Base-by-base conservation (phyloP, 2,888 invertebrate genomes). In the Caenorhabditis sinica region DNA sequence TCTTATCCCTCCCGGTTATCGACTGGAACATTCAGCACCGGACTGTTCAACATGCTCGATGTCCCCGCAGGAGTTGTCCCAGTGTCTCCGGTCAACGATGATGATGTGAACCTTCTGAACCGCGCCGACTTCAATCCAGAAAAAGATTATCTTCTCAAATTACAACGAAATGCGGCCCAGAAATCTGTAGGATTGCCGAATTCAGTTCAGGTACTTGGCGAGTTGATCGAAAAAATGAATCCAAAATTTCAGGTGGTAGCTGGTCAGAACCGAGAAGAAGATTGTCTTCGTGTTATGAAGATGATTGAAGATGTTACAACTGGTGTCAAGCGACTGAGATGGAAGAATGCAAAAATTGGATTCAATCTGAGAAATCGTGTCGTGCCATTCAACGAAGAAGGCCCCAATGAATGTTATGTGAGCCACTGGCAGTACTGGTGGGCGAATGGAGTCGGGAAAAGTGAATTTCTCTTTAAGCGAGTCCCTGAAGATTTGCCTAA, bases 21-120 rank as follows among this genome's bases (percentile, higher is more conserved):
- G 11, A 83, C 89, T 2, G 92, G 88, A 9, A 89, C 86, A 5
- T 89, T 90, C 33, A 86, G 88, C 20, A 93, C 93, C 1, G 87
- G 88, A 6, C 66, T 93, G 20, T 93, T 89, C 88, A 93, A 93
- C 76, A 77, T 93, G 74, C 85, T 93, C 23, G 93, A 93, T 87
- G 92, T 92, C 53, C 93, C 93, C 0, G 91, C 92, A 25, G 93
- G 93, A 6, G 90, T 49, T 2, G 49, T 49, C 15, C 49, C 49
- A 9, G 49, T 49, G 5, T 13, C 17, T 17, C 13, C 4, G 4
- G 45, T 45, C 13, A 45, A 15, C 17, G 1, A 0, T 4, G 0
- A 49, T 3, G 49, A 49, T 49, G 49, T 20, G 20, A 20, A 20
- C 6, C 20, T 6, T 6, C 20, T 49, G 45, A 40, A 40, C 40